A percentile compares a stretch with the other conserved stretches of the same genome.
phyloP scores from a whole-genome alignment of 2,113 vertebrate genomes.

The Scomber scombrus region DNA sequence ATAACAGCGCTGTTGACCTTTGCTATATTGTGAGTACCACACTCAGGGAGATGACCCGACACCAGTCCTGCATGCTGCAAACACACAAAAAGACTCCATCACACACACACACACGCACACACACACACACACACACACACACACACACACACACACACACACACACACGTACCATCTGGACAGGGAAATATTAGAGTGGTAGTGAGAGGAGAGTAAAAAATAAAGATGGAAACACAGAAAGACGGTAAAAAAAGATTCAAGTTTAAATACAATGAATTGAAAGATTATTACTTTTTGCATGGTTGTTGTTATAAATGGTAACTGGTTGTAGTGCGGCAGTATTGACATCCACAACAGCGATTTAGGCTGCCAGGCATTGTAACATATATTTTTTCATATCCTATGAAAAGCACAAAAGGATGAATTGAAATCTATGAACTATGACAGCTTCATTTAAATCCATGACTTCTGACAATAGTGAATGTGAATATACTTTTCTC shows the following conservation, averaged over 20 bases:
- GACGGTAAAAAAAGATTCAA: background rate
- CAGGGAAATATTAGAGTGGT: background rate
- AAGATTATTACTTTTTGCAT: background rate
- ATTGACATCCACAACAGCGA: no score
- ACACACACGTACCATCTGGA: conserved; percentile 24
- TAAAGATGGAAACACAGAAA: background rate
- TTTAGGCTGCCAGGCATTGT: no score
- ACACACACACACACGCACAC: conserved; percentile 24
- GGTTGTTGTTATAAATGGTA: no score
- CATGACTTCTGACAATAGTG: no score
- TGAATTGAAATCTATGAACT: no score
- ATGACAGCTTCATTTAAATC: no score
- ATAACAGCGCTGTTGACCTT: conserved; percentile 79
- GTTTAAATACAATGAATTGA: background rate
- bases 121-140: conserved; percentile 43
- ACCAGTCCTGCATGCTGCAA: conserved; percentile 27
- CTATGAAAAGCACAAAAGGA: no score
- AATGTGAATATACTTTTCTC: no score
- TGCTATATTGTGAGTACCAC: conserved; percentile 70
- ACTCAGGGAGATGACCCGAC: conserved; percentile 69
- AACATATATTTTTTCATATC: no score
- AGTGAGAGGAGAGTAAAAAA: background rate
- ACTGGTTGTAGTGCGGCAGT: no score
- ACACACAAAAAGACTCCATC: conserved; percentile 10
- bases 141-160: conserved; percentile 41